Evolutionary conservation across 1,140 invertebrate species (phyloP), one percentile per base, ranked within the genome.

Genomic region (Halictus rubicundus): DNA sequence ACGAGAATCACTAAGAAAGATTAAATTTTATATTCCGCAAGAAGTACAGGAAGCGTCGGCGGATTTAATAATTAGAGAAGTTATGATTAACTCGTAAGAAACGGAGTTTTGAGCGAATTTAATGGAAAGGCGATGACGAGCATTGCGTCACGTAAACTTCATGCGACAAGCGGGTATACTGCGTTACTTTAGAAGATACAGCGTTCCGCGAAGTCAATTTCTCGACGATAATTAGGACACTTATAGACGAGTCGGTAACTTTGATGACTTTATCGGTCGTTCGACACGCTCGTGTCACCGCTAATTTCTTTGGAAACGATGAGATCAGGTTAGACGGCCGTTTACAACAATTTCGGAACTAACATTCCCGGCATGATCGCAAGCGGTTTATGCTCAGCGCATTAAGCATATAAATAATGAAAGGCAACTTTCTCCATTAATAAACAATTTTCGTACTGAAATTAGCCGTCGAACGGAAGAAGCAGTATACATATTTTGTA

Each of bases 241-340:
- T 46, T 21, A 54, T 2, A 9, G 66, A 8, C 19, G 42, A 16
- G 27, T 9, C 12, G 66, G 27, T 21, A 70, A 78, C 14, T 78
- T 70, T 52, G 59, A 71, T 27, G 27, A 42, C 57, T 60, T 68
- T 68, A 64, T 66, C 23, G 52, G n/a, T 12, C 57, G 39, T 68
- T 78, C 57, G 68, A 39, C 27, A 21, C 27, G 59, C 0, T 39
- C 42, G 32, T 49, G 68, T 63, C 65, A 25, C 39, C 23, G 49
- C 12, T 37, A 52, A 70, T 52, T 70, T 46, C 54, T 61, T 68
- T 19, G 12, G 37, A 25, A 32, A 16, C 3, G 21, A 54, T 19
- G 27, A 23, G 49, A 27, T 32, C n/a, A 10, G 10, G 74, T 49
- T 46, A 14, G 54, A 9, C 25, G 27, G 19, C 27, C 39, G 27